These are phyloP conservation scores for Scaptomyza montana DNA, from an alignment of 1,140 invertebrate species.

Conservation along the genomic window DNA sequence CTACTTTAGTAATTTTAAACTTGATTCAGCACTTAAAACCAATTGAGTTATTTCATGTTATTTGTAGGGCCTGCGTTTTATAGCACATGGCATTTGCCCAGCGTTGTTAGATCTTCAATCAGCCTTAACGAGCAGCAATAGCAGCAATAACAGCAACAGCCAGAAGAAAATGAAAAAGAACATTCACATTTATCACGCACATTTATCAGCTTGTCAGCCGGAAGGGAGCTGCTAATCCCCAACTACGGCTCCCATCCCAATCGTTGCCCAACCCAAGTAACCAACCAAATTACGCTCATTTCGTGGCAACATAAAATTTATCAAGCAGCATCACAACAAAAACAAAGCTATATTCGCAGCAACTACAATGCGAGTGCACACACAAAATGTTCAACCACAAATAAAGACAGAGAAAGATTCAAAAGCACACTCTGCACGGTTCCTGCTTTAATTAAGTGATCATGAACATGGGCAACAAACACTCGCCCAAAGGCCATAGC, in stretches of 20 bases:
- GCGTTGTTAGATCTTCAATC: conserved; percentile 67
- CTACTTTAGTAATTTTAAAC: not conserved
- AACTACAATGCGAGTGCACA: conserved; percentile 42
- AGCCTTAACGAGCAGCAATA: conserved; percentile 46
- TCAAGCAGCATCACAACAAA: conserved; percentile 54
- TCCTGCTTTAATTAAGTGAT: conserved; percentile 77
- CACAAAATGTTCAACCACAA: conserved; percentile 12
- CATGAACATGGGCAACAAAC: conserved; percentile 67
- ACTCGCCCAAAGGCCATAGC: conserved; percentile 51
- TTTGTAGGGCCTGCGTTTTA: conserved; percentile 15
- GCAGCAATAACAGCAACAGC: conserved; percentile 20
- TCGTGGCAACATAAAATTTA: conserved; percentile 73
- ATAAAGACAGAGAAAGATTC: conserved; percentile 10
- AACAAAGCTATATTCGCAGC: conserved; percentile 27
- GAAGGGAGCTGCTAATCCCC: conserved; percentile 51
- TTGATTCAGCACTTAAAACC: conserved; percentile 1
- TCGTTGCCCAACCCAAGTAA: conserved; percentile 28
- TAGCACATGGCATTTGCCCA: conserved; percentile 43
- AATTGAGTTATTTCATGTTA: conserved; percentile 22
- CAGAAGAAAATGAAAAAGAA: conserved; percentile 36
- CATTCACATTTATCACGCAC: conserved; percentile 75
- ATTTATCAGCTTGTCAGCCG: conserved; percentile 78
- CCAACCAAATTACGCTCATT: conserved; percentile 81
- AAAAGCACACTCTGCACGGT: conserved; percentile 4
- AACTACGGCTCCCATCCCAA: conserved; percentile 17